Conservation (phyloP, 2,113 vertebrate species). For the Damaliscus lunatus region DNA sequence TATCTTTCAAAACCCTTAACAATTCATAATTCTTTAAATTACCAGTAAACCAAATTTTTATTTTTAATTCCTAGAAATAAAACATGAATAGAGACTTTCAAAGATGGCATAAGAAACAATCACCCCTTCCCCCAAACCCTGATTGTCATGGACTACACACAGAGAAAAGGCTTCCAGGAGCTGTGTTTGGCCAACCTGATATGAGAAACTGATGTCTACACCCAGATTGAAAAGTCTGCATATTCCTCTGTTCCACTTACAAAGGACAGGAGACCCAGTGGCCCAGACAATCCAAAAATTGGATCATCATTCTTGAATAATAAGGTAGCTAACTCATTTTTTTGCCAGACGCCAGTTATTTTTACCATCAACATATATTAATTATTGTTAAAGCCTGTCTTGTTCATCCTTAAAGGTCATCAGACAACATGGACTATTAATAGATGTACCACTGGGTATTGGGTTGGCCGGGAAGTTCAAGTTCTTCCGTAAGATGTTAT, state of each 20-base stretch:
- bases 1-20: not conserved
- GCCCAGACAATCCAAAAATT: not conserved
- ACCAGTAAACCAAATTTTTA: not conserved
- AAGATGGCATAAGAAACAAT: not conserved
- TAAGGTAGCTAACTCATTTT: not conserved
- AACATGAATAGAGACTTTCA: not conserved
- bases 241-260: not conserved
- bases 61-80: constrained; percentile 21
- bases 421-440: not conserved
- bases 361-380: not conserved
- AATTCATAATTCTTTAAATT: constrained; percentile 15
- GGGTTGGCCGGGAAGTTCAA: not conserved
- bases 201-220: not conserved
- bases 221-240: not conserved
- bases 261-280: not conserved
- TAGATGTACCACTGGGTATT: no score
- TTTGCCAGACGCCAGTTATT: not conserved
- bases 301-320: not conserved
- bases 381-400: not conserved
- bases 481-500: not conserved
- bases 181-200: not conserved
- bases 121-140: not conserved
- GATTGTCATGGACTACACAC: not conserved
- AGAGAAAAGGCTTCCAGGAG: not conserved
- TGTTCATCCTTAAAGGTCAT: not conserved